Base-by-base conservation (phyloP, 1,140 invertebrate species). In the Scylla paramamosain region DNA sequence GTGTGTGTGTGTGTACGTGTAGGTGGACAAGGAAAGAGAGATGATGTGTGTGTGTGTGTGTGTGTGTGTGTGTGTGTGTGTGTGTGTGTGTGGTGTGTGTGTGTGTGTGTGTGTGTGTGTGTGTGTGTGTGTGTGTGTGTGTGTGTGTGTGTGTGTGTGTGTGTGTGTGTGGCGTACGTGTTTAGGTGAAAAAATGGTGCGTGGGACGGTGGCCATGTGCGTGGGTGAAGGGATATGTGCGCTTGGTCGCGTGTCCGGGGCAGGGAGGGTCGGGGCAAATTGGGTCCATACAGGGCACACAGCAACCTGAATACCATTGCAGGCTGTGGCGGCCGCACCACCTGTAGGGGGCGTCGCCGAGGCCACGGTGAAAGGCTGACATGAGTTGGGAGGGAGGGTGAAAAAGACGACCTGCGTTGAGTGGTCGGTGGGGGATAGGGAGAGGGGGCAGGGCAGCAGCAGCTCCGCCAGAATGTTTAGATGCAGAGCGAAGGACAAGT, bases 101-200 rank as follows among this genome's bases (percentile, higher is more conserved):
- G 77, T 83, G 77, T 83, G 77, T 83, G 77, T 83, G 77, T 83
- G 77, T 83, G 77, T 83, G 77, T 83, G 77, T 83, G 77, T 83
- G 77, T 83, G 77, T 83, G 77, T 83, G 77, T 83, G 39, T 39
- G 39, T 39, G 39, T 39, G 86, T 87, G 86, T 87, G 86, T 87
- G 86, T 87, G 86, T 87, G 86, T 87, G 86, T 87, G 86, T 87
- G 86, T 87, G 86, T 87, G 86, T 87, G 86, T 87, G 86, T n/a
- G 88, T 90, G 88, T 90, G 88, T 45, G 31, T 39, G 29, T 45
- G 3, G 90, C 52, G 48, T 91, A 20, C 59, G 39, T 48, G 45
- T n/a, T 2, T 12, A 25, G 90, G n/a, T 59, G 90, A 25, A 32
- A 48, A 77, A 59, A 39, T 59, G 16, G 28, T 48, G 88, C 14